These are phyloP conservation scores for Musca vetustissima DNA, from an alignment of 1,140 invertebrate genomes.

Conservation along the genomic window DNA sequence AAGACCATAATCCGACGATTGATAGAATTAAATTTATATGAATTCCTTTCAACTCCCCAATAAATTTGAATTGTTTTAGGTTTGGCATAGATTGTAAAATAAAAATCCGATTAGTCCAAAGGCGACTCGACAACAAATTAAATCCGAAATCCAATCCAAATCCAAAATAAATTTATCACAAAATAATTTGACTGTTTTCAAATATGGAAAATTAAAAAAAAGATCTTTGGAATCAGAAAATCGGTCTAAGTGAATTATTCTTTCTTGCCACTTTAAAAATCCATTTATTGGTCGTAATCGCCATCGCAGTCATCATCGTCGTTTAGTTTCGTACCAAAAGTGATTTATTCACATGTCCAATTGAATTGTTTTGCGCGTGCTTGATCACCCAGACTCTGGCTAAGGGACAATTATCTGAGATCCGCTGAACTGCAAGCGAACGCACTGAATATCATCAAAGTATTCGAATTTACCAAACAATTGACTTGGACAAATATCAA, in stretches of 20 bases:
- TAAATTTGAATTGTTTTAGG: too few relatives aligned
- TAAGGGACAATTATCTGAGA: slow-evolving; percentile 12
- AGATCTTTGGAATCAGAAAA: too few relatives aligned
- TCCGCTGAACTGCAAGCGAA: not conserved
- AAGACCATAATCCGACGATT: too few relatives aligned
- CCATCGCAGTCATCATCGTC: not conserved
- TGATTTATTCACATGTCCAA: slow-evolving; percentile 32
- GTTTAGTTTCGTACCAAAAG: not conserved
- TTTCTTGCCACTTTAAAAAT: not conserved
- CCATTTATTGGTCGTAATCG: not conserved
- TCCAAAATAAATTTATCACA: too few relatives aligned
- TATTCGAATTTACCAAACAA: not conserved
- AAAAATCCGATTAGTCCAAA: too few relatives aligned
- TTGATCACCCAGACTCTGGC: slow-evolving; percentile 9
- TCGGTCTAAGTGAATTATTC: not conserved
- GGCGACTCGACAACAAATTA: too few relatives aligned
- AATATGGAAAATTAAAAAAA: too few relatives aligned
- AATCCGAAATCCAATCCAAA: too few relatives aligned
- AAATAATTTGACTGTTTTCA: too few relatives aligned
- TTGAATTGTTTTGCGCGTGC: slow-evolving; percentile 32
- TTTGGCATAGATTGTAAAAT: too few relatives aligned
- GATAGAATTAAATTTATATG: too few relatives aligned
- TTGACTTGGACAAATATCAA: not conserved
- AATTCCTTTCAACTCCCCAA: too few relatives aligned
- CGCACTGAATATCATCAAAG: not conserved